Evolutionary conservation across 2,888 invertebrate species (phyloP).

Genomic region (Papilio gigon): DNA sequence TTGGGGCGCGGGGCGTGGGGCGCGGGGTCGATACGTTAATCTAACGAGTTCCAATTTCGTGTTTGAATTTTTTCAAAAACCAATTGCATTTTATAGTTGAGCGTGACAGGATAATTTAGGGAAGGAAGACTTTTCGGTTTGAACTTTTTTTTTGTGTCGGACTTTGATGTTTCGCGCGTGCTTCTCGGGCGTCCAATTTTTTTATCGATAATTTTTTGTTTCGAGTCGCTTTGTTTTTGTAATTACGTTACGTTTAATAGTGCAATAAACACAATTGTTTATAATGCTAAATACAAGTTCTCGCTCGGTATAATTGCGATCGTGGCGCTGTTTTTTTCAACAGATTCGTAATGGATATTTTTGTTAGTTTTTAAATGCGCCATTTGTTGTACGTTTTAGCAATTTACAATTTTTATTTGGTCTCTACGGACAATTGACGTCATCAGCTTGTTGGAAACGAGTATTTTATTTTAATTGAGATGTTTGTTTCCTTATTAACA

Average conservation of each 20-base stretch:
- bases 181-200: constrained; percentile 61
- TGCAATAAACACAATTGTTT: constrained; percentile 66
- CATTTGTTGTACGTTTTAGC: constrained; percentile 46
- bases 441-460: constrained; percentile 12
- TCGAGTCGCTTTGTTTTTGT: constrained; percentile 62
- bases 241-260: constrained; percentile 64
- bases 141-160: constrained; percentile 55
- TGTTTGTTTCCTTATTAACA: constrained; percentile 9
- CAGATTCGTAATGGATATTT: constrained; percentile 53
- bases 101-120: constrained; percentile 82
- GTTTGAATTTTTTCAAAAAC: constrained; percentile 65
- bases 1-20: not conserved
- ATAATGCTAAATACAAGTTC: constrained; percentile 56
- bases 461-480: constrained; percentile 19
- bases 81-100: constrained; percentile 82
- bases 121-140: constrained; percentile 65
- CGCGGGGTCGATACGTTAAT: constrained; percentile 54
- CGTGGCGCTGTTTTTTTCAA: constrained; percentile 54
- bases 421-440: constrained; percentile 26
- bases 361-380: constrained; percentile 45
- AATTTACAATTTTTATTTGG: constrained; percentile 40
- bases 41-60: constrained; percentile 73
- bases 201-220: constrained; percentile 57
- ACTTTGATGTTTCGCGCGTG: constrained; percentile 61
- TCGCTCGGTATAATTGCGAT: constrained; percentile 64